Base-by-base conservation (phyloP, 2,797 vertebrate species). In the Lepus oiostolus region DNA sequence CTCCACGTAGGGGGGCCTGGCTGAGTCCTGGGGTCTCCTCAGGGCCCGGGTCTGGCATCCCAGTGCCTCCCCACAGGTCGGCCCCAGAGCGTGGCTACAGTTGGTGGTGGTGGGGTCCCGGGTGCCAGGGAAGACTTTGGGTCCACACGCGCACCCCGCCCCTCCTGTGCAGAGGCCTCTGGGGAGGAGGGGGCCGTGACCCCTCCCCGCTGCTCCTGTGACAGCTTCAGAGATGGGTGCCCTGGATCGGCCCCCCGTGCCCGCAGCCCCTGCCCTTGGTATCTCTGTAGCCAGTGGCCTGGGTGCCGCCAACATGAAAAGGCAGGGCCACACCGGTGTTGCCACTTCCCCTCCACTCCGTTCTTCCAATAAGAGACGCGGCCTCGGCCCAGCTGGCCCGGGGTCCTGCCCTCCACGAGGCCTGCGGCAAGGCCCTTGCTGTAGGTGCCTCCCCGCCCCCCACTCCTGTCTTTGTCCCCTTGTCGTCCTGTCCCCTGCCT, bases 241-340 rank as follows among this genome's bases (percentile, higher is more conserved):
- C 42, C 0, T 1, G 10, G 4, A 30, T 2, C 1, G 2, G 1
- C 52, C 63, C 30, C 1, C n/a, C 24, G 1, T 0, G 19, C 4
- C 35, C 19, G 60, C 60, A 32, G 83, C 13, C 47, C 2, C 35
- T 14, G 42, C 22, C 72, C 28, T 26, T 5, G 32, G 16, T 14
- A 35, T 74, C 38, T 74, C 30, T 2, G 19, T 3, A 7, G 35
- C 6, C 22, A 17, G 8, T 3, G 1, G 35, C 10, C 60, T 77
- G 13, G 84, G 16, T 50, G 10, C 24, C 24, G 32, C 47, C 68
- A 22, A 24, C 26, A 3, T 26, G 26, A 5, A 54, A 32, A 12
- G 1, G 5, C 16, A 16, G 71, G 7, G 76, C 58, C 70, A 50
- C 60, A 28, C 0, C 3, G 2, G 11, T 17, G 3, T 52, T 0